Evolutionary conservation across 2,797 vertebrate species (phyloP).

Genomic region (Myotis vivesi): DNA sequence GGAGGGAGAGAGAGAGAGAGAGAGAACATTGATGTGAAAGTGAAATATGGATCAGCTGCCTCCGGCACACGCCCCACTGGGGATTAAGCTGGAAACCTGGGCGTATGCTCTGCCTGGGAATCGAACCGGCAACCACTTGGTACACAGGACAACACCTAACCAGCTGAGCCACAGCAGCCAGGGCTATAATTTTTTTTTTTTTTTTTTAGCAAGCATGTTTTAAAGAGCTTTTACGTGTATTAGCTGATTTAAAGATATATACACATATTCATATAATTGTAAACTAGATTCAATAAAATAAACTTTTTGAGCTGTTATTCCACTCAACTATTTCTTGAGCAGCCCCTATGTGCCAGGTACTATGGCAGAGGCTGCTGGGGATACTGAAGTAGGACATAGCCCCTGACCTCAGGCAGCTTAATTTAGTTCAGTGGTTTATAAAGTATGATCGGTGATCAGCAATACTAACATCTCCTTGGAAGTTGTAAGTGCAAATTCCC

Average conservation of each 20-base stretch:
- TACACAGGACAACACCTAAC: background rate
- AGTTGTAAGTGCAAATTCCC: background rate
- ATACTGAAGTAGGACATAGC: background rate
- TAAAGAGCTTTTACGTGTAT: background rate
- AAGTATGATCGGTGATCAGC: background rate
- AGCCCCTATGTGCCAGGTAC: background rate
- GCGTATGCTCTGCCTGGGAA: background rate
- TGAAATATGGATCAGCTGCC: background rate
- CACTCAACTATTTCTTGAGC: background rate
- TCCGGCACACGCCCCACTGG: background rate
- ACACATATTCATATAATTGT: background rate
- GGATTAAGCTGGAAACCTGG: background rate
- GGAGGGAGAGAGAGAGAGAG: background rate
- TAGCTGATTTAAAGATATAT: background rate
- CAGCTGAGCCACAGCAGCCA: background rate
- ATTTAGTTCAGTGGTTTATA: background rate
- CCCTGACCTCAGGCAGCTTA: background rate
- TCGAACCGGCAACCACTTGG: background rate
- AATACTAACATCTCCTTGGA: background rate
- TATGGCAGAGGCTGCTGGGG: background rate
- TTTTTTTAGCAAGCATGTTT: conserved; percentile 2
- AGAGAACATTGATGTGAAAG: background rate
- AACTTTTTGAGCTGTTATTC: conserved; percentile 14
- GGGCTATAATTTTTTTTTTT: background rate
- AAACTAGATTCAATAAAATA: conserved; percentile 34